Conservation (phyloP, 2,797 vertebrate genomes). For the Enteromius fasciolatus region DNA sequence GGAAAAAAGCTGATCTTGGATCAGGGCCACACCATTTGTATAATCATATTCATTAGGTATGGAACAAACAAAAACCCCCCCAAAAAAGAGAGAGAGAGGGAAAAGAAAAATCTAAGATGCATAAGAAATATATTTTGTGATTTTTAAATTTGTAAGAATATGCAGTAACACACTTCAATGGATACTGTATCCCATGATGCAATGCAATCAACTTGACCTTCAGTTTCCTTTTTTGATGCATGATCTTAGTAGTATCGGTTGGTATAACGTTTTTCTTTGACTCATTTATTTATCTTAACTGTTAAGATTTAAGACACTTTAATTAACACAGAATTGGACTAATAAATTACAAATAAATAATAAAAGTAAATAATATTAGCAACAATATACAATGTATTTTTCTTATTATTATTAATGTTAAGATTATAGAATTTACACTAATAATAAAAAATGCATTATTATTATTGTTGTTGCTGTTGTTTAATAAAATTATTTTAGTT, state of each 20-base stretch:
- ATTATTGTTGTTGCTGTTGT: background rate
- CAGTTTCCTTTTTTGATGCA: background rate
- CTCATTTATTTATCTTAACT: background rate
- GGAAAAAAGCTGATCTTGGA: slow-evolving; percentile 14
- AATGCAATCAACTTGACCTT: background rate
- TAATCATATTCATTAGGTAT: slow-evolving; percentile 1
- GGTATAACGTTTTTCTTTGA: background rate
- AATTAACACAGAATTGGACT: background rate
- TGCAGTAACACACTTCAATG: background rate
- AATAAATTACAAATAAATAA: background rate
- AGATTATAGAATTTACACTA: too few relatives aligned
- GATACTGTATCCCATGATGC: background rate
- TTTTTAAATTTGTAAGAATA: too few relatives aligned
- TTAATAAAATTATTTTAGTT: background rate
- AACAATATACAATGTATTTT: too few relatives aligned
- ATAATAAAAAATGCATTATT: background rate
- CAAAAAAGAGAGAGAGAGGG: background rate
- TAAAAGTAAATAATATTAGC: too few relatives aligned
- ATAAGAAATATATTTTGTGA: too few relatives aligned
- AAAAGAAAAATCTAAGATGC: background rate
- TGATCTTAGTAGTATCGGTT: background rate
- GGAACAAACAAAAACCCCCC: background rate
- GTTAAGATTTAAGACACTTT: background rate
- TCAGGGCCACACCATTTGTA: slow-evolving; percentile 7
- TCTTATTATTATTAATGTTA: too few relatives aligned